Percentiles rank a stretch among this genome's conserved stretches.
Conservation (phyloP, 2,888 invertebrate genomes). For the Dolomedes plantarius region DNA sequence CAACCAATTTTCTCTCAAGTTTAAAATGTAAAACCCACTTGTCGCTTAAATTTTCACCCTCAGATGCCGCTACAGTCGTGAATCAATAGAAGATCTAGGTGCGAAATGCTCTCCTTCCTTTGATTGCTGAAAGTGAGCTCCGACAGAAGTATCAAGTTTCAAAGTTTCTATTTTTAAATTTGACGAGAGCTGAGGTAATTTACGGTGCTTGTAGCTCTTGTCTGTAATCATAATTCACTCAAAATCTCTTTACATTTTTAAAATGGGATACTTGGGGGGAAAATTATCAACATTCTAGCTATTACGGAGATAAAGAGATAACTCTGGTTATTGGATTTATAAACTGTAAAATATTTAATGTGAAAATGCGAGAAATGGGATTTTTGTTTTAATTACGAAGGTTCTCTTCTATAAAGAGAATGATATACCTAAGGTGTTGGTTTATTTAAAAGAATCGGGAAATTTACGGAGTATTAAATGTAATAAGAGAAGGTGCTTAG, state of each 20-base stretch:
- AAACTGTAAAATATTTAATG: neutral
- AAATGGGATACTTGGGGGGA: neutral
- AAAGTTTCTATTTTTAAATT: slow-evolving; percentile 1
- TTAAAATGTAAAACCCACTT: neutral
- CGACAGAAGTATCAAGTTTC: slow-evolving; percentile 1
- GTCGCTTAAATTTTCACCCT: neutral
- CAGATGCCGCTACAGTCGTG: slow-evolving; percentile 1
- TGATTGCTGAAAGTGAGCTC: neutral
- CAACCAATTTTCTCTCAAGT: too few species aligned
- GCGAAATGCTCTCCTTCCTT: neutral
- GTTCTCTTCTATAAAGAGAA: neutral
- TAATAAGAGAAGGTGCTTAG: too few species aligned
- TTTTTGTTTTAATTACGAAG: neutral
- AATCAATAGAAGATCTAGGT: slow-evolving; percentile 4
- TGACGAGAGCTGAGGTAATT: neutral
- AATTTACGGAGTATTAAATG: too few species aligned
- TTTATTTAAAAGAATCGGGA: too few species aligned
- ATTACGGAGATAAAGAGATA: neutral
- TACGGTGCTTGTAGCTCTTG: neutral
- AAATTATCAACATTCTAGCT: neutral
- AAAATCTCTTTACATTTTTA: slow-evolving; percentile 1
- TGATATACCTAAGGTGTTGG: neutral
- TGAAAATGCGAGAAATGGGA: neutral
- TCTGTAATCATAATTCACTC: neutral
- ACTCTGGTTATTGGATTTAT: neutral